Base-by-base conservation (phyloP, 2,113 vertebrate genomes). In the Chaetura pelagica region DNA sequence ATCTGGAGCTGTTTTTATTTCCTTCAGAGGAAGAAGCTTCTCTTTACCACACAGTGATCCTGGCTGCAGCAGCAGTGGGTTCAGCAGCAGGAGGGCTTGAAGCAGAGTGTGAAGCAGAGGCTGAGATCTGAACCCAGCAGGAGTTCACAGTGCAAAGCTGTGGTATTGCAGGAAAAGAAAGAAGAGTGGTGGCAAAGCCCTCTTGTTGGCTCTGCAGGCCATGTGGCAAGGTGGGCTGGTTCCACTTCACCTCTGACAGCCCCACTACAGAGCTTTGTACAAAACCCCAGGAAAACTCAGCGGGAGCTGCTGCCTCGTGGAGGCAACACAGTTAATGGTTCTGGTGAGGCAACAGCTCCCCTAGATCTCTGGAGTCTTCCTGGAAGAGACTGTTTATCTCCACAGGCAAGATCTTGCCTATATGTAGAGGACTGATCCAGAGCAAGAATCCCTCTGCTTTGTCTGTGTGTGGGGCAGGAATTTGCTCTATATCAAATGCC, bases 261-360 rank as follows among this genome's bases (percentile, higher is more conserved):
- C 48, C 6, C 12, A 3, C 3, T 82, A 30, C 51, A 82, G 75
- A 73, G 21, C 46, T 85, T 51, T 1, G 3, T 62, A 7, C 0
- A 0, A 78, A 92, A 68, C 32, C 19, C 15, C 46, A 29, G 32
- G 42, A 38, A 48, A 85, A 6, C n/a, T 74, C 35, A 44, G 51
- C 20, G 18, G 66, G 23, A 93, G 34, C 30, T 35, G n/a, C 17
- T 59, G 42, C 52, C 15, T 13, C 0, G 0, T 0, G 1, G 4
- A 55, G 49, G 8, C 20, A 58, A 29, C n/a, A n/a, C 51, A 44
- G 17, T 61, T 61, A 24, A 20, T 40, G 55, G 23, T 21, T 14
- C 15, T 1, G 3, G 15, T 58, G 15, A 87, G 35, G 35, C 40
- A 84, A 7, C 40, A 77, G 76, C 29, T 80, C 32, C 29, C 35